phyloP scores from a whole-genome alignment of 2,113 vertebrate genomes.

The Plotosus lineatus region DNA sequence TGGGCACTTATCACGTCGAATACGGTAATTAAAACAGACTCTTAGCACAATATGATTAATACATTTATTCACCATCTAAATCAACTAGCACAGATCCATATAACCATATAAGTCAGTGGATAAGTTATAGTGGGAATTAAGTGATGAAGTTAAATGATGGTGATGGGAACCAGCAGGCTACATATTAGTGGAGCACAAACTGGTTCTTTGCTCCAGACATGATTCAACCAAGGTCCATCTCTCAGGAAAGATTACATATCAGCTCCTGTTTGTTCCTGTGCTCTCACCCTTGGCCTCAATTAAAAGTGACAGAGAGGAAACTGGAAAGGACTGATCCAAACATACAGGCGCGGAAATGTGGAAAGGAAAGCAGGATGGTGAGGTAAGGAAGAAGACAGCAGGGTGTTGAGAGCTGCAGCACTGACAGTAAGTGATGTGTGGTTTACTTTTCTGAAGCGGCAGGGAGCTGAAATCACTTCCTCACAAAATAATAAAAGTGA shows the following conservation, averaged over 20 bases:
- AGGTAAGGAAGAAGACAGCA: slow-evolving; percentile 11
- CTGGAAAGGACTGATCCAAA: slow-evolving; percentile 10
- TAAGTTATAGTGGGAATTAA: not conserved
- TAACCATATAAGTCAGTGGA: not conserved
- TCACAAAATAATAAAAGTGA: slow-evolving; percentile 58
- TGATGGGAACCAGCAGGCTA: slow-evolving; percentile 26
- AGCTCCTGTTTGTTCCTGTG: slow-evolving; percentile 48
- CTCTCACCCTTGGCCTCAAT: slow-evolving; percentile 49
- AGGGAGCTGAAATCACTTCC: slow-evolving; percentile 53
- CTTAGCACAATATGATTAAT: too few species aligned
- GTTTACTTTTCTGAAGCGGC: slow-evolving; percentile 52
- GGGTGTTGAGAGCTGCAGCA: not conserved
- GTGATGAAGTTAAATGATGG: slow-evolving; percentile 16
- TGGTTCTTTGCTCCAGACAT: slow-evolving; percentile 25
- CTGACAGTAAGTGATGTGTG: slow-evolving; percentile 56
- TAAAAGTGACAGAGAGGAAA: slow-evolving; percentile 54
- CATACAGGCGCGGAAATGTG: not conserved
- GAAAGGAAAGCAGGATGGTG: slow-evolving; percentile 6
- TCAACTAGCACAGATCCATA: not conserved
- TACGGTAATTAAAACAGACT: too few species aligned
- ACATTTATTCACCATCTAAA: not conserved
- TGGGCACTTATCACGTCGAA: too few species aligned
- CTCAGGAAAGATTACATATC: slow-evolving; percentile 48
- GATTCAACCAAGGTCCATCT: slow-evolving; percentile 25
- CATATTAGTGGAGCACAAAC: slow-evolving; percentile 43